Evolutionary conservation across 1,140 invertebrate species (phyloP).

Genomic region (Sarcophaga peregrina): DNA sequence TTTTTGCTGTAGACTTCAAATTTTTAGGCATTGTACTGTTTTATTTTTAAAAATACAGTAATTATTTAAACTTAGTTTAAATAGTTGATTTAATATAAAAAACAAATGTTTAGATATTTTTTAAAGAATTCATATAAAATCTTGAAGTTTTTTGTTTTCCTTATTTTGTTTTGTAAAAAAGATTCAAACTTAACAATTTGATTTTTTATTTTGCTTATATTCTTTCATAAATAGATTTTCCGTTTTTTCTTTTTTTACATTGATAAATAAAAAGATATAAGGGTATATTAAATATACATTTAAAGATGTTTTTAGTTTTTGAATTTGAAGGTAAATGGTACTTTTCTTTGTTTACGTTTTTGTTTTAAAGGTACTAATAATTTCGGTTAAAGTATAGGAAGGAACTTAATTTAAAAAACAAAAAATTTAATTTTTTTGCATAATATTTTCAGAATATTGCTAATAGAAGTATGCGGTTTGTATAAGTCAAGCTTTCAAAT

Average conservation of each 20-base stretch:
- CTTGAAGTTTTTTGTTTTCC: conserved; percentile 43
- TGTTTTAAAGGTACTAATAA: conserved; percentile 22
- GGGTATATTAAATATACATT: conserved; percentile 1
- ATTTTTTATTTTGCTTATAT: conserved; percentile 21
- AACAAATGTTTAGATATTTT: conserved; percentile 56
- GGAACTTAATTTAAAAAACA: neutral
- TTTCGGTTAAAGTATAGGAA: neutral
- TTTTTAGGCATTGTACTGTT: conserved; percentile 41
- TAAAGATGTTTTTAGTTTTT: neutral
- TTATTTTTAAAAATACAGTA: conserved; percentile 48
- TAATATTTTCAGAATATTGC: conserved; percentile 37
- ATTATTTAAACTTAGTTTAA: conserved; percentile 43
- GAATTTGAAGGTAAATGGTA: neutral
- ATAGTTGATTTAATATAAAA: conserved; percentile 53
- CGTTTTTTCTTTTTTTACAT: neutral
- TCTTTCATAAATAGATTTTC: conserved; percentile 22
- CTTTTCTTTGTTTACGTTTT: conserved; percentile 13
- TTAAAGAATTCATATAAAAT: conserved; percentile 65
- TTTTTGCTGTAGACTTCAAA: conserved; percentile 48
- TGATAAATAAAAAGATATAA: conserved; percentile 1
- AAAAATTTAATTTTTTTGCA: neutral
- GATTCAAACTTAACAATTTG: conserved; percentile 44
- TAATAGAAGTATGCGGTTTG: conserved; percentile 41
- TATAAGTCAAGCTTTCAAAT: neutral
- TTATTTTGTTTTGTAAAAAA: conserved; percentile 38